Percentiles rank a stretch among this genome's conserved stretches.
Evolutionary conservation across 2,113 vertebrate genomes (phyloP).

Genomic region (Callithrix jacchus): DNA sequence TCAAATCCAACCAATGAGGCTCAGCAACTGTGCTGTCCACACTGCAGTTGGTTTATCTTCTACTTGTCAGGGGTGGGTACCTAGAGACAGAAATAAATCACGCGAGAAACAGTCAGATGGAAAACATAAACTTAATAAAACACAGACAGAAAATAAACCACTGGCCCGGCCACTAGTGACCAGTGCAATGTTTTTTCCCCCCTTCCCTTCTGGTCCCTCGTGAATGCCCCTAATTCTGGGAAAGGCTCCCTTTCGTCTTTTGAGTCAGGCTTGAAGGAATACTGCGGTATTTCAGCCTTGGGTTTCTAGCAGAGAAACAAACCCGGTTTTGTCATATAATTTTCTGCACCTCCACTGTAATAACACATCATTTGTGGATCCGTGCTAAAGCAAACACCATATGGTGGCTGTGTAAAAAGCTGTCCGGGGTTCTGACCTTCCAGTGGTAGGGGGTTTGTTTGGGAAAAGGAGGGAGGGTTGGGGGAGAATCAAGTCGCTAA

Average conservation of each 20-base stretch:
- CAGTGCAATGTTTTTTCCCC: conserved; percentile 48
- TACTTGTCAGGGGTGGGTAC: background rate
- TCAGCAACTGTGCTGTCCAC: conserved; percentile 17
- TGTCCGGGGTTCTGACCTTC: conserved; percentile 68
- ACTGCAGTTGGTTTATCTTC: background rate
- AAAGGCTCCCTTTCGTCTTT: conserved; percentile 58
- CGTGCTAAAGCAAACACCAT: conserved; percentile 78
- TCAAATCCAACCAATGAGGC: background rate
- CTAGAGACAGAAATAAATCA: conserved; percentile 78
- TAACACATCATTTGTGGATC: conserved; percentile 75
- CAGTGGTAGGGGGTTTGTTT: conserved; percentile 52
- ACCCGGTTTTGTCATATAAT: conserved; percentile 61
- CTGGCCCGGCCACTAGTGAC: conserved; percentile 61
- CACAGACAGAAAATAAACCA: conserved; percentile 77
- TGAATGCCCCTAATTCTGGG: conserved; percentile 61
- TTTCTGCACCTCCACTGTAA: conserved; percentile 72
- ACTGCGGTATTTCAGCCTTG: background rate
- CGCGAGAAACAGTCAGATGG: conserved; percentile 60
- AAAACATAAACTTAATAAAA: conserved; percentile 79
- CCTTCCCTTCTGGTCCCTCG: conserved; percentile 61
- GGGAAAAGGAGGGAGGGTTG: background rate
- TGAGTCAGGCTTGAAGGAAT: conserved; percentile 59
- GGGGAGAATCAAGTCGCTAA: background rate
- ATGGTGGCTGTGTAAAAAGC: conserved; percentile 64
- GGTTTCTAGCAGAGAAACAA: conserved; percentile 60